Evolutionary conservation across 1,140 invertebrate species (phyloP), one percentile per base, ranked within the genome.

Genomic region (Drosophila leontia): DNA sequence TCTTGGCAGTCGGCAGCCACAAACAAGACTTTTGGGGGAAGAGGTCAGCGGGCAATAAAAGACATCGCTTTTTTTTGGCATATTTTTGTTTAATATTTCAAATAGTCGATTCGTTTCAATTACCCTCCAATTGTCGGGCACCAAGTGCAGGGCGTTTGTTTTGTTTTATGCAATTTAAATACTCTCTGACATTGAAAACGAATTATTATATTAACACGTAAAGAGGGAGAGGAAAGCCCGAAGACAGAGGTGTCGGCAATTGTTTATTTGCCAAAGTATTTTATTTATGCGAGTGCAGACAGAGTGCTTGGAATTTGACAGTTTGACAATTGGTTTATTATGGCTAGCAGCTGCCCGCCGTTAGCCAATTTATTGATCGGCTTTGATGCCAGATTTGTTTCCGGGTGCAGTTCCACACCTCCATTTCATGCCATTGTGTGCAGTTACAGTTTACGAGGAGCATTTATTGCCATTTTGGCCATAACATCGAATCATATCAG

Each of bases 61-160:
- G 64, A 78, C 34, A 60, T 71, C 13, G 7, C 9, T 47, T 56
- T 47, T 69, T 64, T 78, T 88, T 80, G 84, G 68, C 84, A 87
- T 80, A 84, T 87, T 87, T 87, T 58, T 83, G 56, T 88, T 83
- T 80, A 80, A 88, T 88, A 88, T 72, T 53, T 88, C 75, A 78
- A 84, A 65, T 84, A 44, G 45, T 65, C 68, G 67, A 87, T 87
- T 88, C 77, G 80, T 82, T 79, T 82, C 80, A 82, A 82, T 83
- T 83, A 75, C 63, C 74, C 75, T 65, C 82, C 71, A 87, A 82
- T 86, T 82, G 69, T 48, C 62, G 77, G 50, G 41, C 72, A 29
- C 77, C 75, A 45, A 85, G 82, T 85, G 72, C 82, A 85, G 64
- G 68, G 59, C 34, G 53, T 64, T 35, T 72, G 45, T 58, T 60